Evolutionary conservation across 2,888 invertebrate genomes (phyloP).

Genomic region (Leptopilina drosophilae): DNA sequence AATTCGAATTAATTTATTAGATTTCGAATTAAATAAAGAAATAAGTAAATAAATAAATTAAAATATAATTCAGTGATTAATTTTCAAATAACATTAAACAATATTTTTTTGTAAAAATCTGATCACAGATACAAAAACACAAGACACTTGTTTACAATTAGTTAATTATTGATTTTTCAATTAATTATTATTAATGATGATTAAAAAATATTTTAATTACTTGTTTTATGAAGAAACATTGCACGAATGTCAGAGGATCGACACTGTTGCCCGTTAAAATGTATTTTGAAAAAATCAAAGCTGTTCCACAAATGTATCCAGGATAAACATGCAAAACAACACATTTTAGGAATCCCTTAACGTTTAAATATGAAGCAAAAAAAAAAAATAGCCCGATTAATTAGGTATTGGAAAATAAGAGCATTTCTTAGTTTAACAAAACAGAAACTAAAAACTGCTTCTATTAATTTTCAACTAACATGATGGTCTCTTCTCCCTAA

Average conservation of each 20-base stretch:
- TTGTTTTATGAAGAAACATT: conserved; percentile 42
- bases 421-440: neutral
- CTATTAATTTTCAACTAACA: conserved; percentile 9
- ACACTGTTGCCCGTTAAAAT: conserved; percentile 71
- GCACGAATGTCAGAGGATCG: conserved; percentile 64
- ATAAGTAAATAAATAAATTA: too few species aligned
- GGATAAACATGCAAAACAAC: conserved; percentile 71
- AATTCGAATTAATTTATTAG: too few species aligned
- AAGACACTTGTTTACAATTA: neutral
- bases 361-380: neutral
- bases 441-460: conserved; percentile 8
- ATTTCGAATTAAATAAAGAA: too few species aligned
- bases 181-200: too few species aligned
- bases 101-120: neutral
- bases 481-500: neutral
- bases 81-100: neutral
- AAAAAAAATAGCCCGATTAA: neutral
- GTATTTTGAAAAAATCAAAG: conserved; percentile 67
- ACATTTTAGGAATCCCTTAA: conserved; percentile 62
- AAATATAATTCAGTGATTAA: too few species aligned
- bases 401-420: conserved; percentile 6
- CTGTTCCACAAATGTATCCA: conserved; percentile 71
- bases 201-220: too few species aligned
- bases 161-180: too few species aligned
- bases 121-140: neutral